Evolutionary conservation across 2,888 invertebrate genomes (phyloP), one percentile per base, ranked within the genome.

Genomic region (Xylocampa areola): DNA sequence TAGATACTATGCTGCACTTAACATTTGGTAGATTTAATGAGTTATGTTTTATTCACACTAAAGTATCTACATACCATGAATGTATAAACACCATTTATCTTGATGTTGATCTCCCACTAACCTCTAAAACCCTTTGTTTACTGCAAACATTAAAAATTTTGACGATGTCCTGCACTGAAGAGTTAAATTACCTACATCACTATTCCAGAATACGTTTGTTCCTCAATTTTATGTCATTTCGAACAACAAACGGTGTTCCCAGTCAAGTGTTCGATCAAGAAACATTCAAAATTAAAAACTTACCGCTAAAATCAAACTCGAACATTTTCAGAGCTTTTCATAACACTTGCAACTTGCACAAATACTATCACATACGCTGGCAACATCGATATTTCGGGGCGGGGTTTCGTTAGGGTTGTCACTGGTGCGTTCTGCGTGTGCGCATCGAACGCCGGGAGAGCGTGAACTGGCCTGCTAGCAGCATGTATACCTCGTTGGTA

Each of bases 401-500:
- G 67, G 67, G 69, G 72, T 71, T 68, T 68, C 48, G 58, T 44
- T 68, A 79, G 80, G 80, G 79, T 79, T 79, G 80, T 70, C 74
- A 75, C 74, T 75, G 68, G 54, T 73, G 44, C 52, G 48, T 41
- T 63, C 55, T 68, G 77, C 78, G 83, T 85, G 91, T 90, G 92
- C 87, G 90, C 80, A 65, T 79, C 76, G 84, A 75, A 62, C 85
- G 93, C 89, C 86, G 86, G 92, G 90, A 89, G 87, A 85, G 81
- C 86, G 87, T 83, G 86, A 80, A 93, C 92, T 93, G 92, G 76
- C 70, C 72, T 65, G 76, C 65, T 55, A 76, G 76, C 76, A 83
- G 82, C 83, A 83, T 82, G 85, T 77, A 79, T 82, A 85, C 84
- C 82, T 81, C 78, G 78, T 82, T 78, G 77, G 84, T 91, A 91